Conservation (phyloP, 1,140 invertebrate species). For the Dreissena polymorpha region DNA sequence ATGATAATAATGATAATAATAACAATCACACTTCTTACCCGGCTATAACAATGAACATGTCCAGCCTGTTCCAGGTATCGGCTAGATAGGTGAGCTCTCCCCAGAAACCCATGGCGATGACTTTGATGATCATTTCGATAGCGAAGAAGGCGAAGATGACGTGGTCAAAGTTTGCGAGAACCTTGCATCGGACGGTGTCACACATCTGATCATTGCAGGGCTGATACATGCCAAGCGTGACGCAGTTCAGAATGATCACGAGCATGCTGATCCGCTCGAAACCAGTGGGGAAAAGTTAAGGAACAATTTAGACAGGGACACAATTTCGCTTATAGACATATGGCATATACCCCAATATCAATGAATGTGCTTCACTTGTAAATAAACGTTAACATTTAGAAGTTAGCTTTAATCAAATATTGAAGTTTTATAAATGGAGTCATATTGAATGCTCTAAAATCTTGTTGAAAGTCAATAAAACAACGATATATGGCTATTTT, state of each 20-base stretch:
- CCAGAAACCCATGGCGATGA: constrained; percentile 98
- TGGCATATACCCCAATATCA: neutral
- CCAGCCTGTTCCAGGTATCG: constrained; percentile 98
- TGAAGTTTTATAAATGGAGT: too few relatives aligned
- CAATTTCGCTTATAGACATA: neutral
- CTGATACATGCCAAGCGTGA: constrained; percentile 99
- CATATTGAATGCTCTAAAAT: too few relatives aligned
- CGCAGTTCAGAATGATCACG: constrained; percentile 98
- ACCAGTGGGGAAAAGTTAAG: constrained; percentile 88
- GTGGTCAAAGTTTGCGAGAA: constrained; percentile 98
- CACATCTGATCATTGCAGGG: constrained; percentile 94
- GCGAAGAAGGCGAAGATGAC: constrained; percentile 99
- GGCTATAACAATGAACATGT: constrained; percentile 98
- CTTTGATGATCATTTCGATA: constrained; percentile 93
- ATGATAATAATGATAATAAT: neutral
- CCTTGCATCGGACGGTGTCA: constrained; percentile 93
- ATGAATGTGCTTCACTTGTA: neutral
- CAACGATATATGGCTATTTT: too few relatives aligned
- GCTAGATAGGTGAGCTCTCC: constrained; percentile 97
- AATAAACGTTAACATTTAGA: neutral
- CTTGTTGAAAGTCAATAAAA: too few relatives aligned
- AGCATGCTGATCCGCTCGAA: constrained; percentile 99
- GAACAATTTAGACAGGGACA: constrained; percentile 42
- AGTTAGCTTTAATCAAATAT: too few relatives aligned
- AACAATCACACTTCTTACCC: constrained; percentile 89